phyloP scores from a whole-genome alignment of 2,113 vertebrate species.

The Raja brachyura region DNA sequence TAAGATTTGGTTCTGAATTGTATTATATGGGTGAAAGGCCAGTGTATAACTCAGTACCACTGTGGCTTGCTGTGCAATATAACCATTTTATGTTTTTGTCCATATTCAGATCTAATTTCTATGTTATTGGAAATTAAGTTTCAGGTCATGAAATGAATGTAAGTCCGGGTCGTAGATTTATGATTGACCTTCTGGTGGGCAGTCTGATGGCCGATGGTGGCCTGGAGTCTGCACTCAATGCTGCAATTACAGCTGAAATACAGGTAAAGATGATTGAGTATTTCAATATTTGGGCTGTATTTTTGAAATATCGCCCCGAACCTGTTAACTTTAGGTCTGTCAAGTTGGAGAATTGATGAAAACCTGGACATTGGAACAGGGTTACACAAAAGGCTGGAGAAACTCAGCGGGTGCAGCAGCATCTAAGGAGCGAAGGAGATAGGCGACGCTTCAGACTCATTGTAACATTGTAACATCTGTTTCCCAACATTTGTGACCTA shows the following conservation, averaged over 20 bases:
- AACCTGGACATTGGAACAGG: too few species aligned
- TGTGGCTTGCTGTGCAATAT: background rate
- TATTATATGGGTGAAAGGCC: background rate
- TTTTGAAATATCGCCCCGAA: background rate
- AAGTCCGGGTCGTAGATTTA: slow-evolving; percentile 87
- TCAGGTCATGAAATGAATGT: slow-evolving; percentile 87
- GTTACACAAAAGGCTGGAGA: too few species aligned
- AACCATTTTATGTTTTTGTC: background rate
- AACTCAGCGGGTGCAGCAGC: too few species aligned
- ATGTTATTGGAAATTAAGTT: slow-evolving; percentile 54
- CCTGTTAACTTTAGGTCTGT: background rate
- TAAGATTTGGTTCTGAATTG: background rate
- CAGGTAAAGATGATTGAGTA: slow-evolving; percentile 62
- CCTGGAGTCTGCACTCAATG: slow-evolving; percentile 84
- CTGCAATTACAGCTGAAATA: slow-evolving; percentile 93
- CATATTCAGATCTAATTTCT: background rate
- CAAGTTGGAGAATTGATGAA: background rate
- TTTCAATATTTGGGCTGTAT: background rate
- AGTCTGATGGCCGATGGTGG: slow-evolving; percentile 97
- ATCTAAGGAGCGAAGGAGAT: too few species aligned
- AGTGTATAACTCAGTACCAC: background rate
- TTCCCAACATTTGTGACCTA: background rate
- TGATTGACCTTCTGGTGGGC: slow-evolving; percentile 94
- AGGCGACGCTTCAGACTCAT: too few species aligned
- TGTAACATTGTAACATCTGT: background rate